These are phyloP conservation scores for Stichodactyla mertensii DNA, from an alignment of 64 coral and sea anemone species.

Conservation along the genomic window DNA sequence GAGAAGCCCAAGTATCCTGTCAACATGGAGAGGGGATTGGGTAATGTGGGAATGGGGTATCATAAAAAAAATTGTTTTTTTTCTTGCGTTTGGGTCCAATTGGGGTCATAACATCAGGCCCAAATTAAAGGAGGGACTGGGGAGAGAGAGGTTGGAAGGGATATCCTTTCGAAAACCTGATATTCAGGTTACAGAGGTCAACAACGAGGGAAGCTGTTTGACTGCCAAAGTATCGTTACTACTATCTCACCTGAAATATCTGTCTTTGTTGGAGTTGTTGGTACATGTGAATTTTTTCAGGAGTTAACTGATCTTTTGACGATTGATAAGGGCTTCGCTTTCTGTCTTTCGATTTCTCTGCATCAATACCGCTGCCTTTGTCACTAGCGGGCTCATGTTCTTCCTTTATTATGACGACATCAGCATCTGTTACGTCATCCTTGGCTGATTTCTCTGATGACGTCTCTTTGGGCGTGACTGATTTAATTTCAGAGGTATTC, in stretches of 20 bases:
- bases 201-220: neutral
- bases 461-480: neutral
- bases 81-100: no score
- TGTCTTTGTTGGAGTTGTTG: slow-evolving; percentile 38
- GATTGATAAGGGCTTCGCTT: slow-evolving; percentile 10
- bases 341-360: neutral
- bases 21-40: no score
- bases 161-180: no score
- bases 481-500: neutral
- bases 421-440: slow-evolving; percentile 10
- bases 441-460: neutral
- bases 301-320: slow-evolving; percentile 31
- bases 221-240: neutral
- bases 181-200: no score
- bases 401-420: slow-evolving; percentile 20
- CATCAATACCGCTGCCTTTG: neutral
- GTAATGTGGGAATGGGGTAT: no score
- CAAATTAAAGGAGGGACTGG: no score
- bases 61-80: no score
- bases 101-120: no score
- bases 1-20: no score
- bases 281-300: slow-evolving; percentile 36
- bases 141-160: no score
- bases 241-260: slow-evolving; percentile 11
- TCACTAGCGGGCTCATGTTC: slow-evolving; percentile 11